Base-by-base conservation (phyloP, 2,113 vertebrate species). In the Atherinomorus stipes region DNA sequence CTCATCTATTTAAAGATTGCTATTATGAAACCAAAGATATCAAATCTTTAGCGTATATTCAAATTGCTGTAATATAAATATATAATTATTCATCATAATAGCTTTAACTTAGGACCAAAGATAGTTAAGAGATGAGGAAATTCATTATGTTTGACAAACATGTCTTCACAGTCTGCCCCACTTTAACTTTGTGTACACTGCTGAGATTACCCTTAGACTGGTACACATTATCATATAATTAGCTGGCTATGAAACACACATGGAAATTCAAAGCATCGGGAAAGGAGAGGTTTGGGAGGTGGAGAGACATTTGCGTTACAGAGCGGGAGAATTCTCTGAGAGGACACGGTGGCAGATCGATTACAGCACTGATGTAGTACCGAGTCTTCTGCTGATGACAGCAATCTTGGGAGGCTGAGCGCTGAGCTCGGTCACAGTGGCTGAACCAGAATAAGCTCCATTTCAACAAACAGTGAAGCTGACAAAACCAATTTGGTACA, bases 351-450 rank as follows among this genome's bases (percentile, higher is more conserved):
- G 87, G 74, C 83, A 78, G 76, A 90, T 90, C 59, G 59, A 86
- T 90, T 78, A 70, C 11, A 53, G 81, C 84, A 53, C 56, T 88
- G 90, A 91, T 88, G 78, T 70, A 90, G 81, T 10, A 15, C 67
- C 28, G 59, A 64, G 71, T 70, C 78, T 80, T 80, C 49, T 90
- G 88, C 90, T 91, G 90, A 90, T 82, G 91, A 81, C 83, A 89
- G 88, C 89, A 85, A 69, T 78, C 62, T 60, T 72, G 23, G 71
- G 66, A 74, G 59, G 84, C 85, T 72, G 58, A 78, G 84, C 18
- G 25, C 58, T 65, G 16, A 78, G 75, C 72, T 74, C 15, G 62
- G 68, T 87, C 74, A 78, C 64, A 68, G 75, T 53, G 69, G 69
- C 71, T 76, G 64, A 79, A 76, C 69, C 63, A 67, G 34, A 81